phyloP scores from a whole-genome alignment of 2,113 vertebrate species.

The Gracilinanus agilis region DNA sequence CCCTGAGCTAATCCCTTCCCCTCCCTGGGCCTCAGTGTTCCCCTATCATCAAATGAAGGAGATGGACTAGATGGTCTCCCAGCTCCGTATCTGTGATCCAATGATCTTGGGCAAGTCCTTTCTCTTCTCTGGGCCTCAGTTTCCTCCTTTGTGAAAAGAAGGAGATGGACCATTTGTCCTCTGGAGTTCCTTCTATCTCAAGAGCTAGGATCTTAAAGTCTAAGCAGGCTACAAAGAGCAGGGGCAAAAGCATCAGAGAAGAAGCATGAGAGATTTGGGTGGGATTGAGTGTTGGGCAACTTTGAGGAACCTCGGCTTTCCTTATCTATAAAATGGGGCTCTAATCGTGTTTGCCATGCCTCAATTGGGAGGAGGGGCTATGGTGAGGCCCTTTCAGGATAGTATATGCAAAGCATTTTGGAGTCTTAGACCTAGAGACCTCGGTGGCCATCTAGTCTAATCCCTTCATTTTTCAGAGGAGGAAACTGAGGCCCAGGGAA shows the following conservation, averaged over 20 bases:
- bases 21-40: too few relatives aligned
- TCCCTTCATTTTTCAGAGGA: conserved; percentile 27
- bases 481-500: conserved; percentile 34
- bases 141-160: background rate
- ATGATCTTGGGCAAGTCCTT: background rate
- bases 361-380: background rate
- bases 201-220: background rate
- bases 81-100: too few relatives aligned
- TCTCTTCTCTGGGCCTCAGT: background rate
- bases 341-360: background rate
- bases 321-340: background rate
- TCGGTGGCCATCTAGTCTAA: conserved; percentile 32
- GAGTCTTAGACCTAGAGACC: conserved; percentile 28
- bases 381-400: background rate
- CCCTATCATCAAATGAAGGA: too few relatives aligned
- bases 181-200: background rate
- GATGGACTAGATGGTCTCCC: too few relatives aligned
- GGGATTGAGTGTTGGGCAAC: background rate
- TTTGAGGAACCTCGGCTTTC: background rate
- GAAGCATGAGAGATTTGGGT: background rate
- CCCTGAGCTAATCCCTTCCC: too few relatives aligned
- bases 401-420: background rate
- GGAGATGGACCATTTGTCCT: background rate
- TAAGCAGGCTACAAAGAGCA: background rate
- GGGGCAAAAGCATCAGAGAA: background rate